Evolutionary conservation across 2,113 vertebrate species (phyloP).

Genomic region (Epinephelus lanceolatus): DNA sequence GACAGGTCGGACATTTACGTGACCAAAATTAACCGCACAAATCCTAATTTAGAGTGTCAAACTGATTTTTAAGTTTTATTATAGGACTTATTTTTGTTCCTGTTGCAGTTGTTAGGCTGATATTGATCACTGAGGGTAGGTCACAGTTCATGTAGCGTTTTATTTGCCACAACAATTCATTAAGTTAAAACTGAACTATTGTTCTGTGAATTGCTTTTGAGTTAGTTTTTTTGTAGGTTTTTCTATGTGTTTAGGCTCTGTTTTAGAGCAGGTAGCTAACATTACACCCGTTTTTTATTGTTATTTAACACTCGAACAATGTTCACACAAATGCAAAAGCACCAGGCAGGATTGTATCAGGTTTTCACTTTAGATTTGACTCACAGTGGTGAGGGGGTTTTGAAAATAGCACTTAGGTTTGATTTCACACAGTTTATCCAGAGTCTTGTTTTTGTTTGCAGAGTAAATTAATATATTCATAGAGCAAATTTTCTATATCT

Average conservation of each 20-base stretch:
- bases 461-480: constrained; percentile 63
- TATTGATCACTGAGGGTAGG: constrained; percentile 16
- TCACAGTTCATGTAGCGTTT: constrained; percentile 26
- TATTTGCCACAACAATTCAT: neutral
- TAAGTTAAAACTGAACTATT: neutral
- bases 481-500: constrained; percentile 49
- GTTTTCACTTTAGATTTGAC: constrained; percentile 26
- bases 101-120: constrained; percentile 30
- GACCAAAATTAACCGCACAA: neutral
- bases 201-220: neutral
- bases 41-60: neutral
- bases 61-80: constrained; percentile 35
- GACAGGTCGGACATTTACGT: constrained; percentile 44
- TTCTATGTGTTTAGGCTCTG: neutral
- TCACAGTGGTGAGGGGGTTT: constrained; percentile 1
- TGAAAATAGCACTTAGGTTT: constrained; percentile 32
- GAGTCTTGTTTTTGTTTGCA: constrained; percentile 32
- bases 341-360: neutral
- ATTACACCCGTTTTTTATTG: neutral
- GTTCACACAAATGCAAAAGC: constrained; percentile 25
- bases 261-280: constrained; percentile 24
- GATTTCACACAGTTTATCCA: neutral
- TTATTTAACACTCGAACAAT: neutral
- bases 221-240: neutral
- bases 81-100: constrained; percentile 46